Evolutionary conservation across 2,888 invertebrate genomes (phyloP).

Genomic region (Brenthis daphne): DNA sequence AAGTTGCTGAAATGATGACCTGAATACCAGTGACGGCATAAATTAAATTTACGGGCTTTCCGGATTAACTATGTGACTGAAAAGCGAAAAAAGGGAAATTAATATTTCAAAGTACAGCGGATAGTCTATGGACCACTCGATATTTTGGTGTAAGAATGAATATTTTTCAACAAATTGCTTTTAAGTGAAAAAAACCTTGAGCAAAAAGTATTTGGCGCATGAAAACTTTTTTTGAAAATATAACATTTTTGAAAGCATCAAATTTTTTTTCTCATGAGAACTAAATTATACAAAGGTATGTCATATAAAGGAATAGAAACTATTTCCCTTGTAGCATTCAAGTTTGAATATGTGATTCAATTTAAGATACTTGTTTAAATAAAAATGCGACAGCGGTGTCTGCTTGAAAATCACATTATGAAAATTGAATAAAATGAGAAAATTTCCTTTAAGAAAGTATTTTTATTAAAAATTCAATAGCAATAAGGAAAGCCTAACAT

Average conservation of each 20-base stretch:
- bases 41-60: constrained; percentile 16
- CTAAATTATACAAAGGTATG: neutral
- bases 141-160: constrained; percentile 10
- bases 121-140: neutral
- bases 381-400: neutral
- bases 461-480: too few species aligned
- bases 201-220: too few species aligned
- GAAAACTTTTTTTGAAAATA: too few species aligned
- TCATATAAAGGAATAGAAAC: neutral
- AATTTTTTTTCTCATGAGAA: too few species aligned
- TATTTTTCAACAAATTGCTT: neutral
- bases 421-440: too few species aligned
- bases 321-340: neutral
- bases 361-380: neutral
- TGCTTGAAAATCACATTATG: too few species aligned
- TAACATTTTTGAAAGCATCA: too few species aligned
- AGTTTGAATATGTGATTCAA: constrained; percentile 4
- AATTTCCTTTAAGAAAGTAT: too few species aligned
- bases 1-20: constrained; percentile 17
- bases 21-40: constrained; percentile 19
- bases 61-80: constrained; percentile 18
- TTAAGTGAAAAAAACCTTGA: neutral
- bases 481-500: too few species aligned
- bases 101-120: constrained; percentile 15
- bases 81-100: constrained; percentile 15